Base-by-base conservation (phyloP, 2,888 invertebrate genomes). In the Euzetes globulus region DNA sequence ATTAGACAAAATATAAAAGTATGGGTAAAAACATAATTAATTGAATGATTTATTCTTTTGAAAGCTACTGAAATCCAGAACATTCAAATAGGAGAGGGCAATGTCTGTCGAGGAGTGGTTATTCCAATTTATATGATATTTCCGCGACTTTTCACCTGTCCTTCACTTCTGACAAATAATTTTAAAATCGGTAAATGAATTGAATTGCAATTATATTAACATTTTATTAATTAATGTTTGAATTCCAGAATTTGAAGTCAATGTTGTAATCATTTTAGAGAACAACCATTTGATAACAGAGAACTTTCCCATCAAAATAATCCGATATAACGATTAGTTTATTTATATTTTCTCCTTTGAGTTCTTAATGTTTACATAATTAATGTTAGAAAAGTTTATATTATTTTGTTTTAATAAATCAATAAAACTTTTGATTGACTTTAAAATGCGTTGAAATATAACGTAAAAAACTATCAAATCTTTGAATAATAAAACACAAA, bases 41-140 rank as follows among this genome's bases (percentile, higher is more conserved):
- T 52, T 6, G 52, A 52, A 19, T 41, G 15, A 22, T 68, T 73
- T 58, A 22, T 41, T 27, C 15, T 17, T 13, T 27, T 27, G 19
- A 45, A 60, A 92, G 95, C 94, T 22, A 97, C 96, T 11, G 97
- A 98, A 87, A 93, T 98, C 79, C 97, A 97, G 86, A 97, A 95
- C 82, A 94, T 98, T 82, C 97, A 98, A 86, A 90, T 97, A 77
- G 94, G 92, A 0, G 94, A 92, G 81, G 97, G 97, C 41, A 93
- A 96, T 84, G 89, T 94, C 72, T 86, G 88, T 72, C 88, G 90
- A 76, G 89, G 89, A 77, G 85, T 94, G 68, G 87, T 89, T 78
- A 88, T 98, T 80, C 95, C 96, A 41, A 91, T 97, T 81, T 88
- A 92, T 84, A 95, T 97, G 95, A 89, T 96, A 81, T 91, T 97